Evolutionary conservation across 2,797 vertebrate genomes (phyloP), one percentile per base, ranked within the genome.

Genomic region (Xenentodon cancila): DNA sequence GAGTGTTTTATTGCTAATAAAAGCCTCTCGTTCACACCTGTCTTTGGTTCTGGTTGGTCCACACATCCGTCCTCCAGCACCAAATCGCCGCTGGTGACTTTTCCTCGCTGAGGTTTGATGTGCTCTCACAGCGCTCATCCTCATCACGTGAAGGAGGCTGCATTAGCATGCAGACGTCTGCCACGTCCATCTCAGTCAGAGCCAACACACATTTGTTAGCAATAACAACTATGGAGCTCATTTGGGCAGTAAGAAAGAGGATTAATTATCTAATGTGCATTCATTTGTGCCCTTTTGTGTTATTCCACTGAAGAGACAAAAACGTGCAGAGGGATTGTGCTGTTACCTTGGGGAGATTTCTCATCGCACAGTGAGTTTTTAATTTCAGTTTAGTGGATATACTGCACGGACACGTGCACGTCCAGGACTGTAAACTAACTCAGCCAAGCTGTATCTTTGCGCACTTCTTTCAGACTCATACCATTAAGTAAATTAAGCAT

Each of bases 61-160:
- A 13, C 34, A 37, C 34, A 12, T 37, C 11, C 34, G 9, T 37
- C 34, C 9, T 37, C 34, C 3, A 3, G 9, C 7, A 12, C 34
- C 34, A 12, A 77, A 53, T 60, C 72, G 68, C 61, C 13, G 61
- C 75, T 68, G 20, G 15, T 72, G 51, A 59, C 61, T 55, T 25
- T 32, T 47, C 53, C 55, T 45, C 20, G 20, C 40, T 19, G 58
- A 53, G 62, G 56, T 53, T 11, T 64, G 55, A 86, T 77, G 68
- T 70, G 71, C 71, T 49, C 68, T 73, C 65, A 65, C 68, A 52
- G 25, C 56, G 25, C 73, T 74, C 71, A 58, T 81, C 65, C 77
- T 81, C 54, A 71, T 82, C 70, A 75, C 45, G 72, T 52, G 64
- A 82, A 80, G 75, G 80, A 77, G 78, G 55, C 17, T 48, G 77